These are phyloP conservation scores for Anthoscopus minutus DNA, from an alignment of 2,113 vertebrate genomes.

Conservation along the genomic window DNA sequence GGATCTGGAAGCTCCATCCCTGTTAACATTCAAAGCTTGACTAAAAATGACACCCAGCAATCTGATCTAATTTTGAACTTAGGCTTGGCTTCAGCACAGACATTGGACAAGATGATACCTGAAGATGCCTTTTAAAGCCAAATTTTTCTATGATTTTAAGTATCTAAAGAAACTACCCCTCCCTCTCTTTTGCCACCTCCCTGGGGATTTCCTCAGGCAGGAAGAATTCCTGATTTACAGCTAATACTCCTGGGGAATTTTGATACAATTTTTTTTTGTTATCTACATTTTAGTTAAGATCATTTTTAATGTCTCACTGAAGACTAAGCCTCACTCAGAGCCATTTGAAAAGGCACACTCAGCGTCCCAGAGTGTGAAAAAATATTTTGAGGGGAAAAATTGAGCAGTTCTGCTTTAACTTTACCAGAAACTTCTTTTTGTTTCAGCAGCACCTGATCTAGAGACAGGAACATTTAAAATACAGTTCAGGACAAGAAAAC, in stretches of 20 bases:
- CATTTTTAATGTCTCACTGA: background rate
- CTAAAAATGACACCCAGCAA: background rate
- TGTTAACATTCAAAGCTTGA: background rate
- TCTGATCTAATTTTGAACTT: background rate
- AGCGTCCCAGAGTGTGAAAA: background rate
- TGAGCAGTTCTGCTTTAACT: background rate
- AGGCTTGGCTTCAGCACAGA: background rate
- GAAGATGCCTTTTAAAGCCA: background rate
- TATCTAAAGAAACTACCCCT: background rate
- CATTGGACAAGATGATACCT: background rate
- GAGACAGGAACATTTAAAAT: background rate
- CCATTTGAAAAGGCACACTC: background rate
- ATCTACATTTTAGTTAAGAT: background rate
- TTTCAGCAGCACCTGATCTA: background rate
- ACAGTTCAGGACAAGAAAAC: background rate
- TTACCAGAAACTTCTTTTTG: background rate
- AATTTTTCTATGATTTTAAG: background rate
- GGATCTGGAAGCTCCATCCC: background rate
- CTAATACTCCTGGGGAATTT: background rate
- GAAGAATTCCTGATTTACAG: background rate
- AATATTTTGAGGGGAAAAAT: background rate
- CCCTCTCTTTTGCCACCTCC: accelerated
- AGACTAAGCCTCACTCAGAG: background rate
- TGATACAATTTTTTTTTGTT: background rate
- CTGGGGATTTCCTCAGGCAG: background rate